phyloP scores from a whole-genome alignment of 2,888 invertebrate genomes.

The Pseudococcus longispinus region DNA sequence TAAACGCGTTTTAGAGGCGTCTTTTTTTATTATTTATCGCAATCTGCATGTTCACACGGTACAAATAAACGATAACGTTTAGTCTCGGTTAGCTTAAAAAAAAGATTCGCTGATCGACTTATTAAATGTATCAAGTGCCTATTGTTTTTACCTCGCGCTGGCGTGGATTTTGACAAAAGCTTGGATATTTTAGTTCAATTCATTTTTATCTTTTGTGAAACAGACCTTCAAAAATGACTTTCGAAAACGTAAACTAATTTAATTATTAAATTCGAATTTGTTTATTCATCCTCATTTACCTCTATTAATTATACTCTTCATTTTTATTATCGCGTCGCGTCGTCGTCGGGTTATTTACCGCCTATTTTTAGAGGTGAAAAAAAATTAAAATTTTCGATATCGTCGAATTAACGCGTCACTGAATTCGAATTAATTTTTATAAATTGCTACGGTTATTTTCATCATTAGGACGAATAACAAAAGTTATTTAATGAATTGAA shows the following conservation, averaged over 20 bases:
- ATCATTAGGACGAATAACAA: neutral
- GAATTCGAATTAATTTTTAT: conserved; percentile 50
- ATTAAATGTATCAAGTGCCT: neutral
- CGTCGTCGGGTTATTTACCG: neutral
- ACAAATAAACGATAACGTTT: neutral
- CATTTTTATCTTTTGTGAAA: neutral
- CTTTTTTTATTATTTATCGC: neutral
- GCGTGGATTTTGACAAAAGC: no score
- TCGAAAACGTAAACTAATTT: neutral
- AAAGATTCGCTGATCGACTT: neutral
- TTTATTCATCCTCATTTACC: neutral
- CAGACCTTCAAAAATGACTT: neutral
- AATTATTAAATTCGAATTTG: neutral
- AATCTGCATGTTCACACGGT: neutral
- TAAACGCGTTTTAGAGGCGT: neutral
- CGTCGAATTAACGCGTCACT: conserved; percentile 50
- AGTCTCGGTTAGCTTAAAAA: neutral
- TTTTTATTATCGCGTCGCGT: neutral
- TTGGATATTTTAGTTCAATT: no score
- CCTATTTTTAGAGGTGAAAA: neutral
- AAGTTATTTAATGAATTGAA: neutral
- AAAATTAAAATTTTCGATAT: conserved; percentile 18
- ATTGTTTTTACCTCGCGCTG: neutral
- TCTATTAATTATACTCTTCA: neutral
- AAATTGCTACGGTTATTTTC: conserved; percentile 13